Evolutionary conservation across 2,888 invertebrate species (phyloP).

Genomic region (Sarcophaga carnaria): DNA sequence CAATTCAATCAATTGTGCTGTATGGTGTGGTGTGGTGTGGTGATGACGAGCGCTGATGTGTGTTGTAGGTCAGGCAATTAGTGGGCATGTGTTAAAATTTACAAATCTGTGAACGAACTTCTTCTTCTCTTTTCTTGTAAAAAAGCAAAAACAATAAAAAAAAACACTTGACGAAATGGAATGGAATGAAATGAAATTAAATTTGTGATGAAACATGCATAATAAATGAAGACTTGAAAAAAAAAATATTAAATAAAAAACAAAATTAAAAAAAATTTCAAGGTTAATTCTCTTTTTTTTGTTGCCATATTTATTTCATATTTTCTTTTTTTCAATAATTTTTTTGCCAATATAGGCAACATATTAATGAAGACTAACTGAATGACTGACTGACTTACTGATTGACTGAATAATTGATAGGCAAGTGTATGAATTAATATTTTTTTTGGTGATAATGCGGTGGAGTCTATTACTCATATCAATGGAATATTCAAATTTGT

Average conservation of each 20-base stretch:
- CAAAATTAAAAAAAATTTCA: slow-evolving; percentile 7
- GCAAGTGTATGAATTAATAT: too few relatives aligned
- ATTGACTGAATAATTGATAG: too few relatives aligned
- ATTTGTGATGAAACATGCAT: slow-evolving; percentile 40
- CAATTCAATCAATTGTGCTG: slow-evolving; percentile 1
- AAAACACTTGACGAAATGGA: slow-evolving; percentile 38
- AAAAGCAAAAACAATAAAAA: too few relatives aligned
- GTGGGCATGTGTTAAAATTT: slow-evolving; percentile 75
- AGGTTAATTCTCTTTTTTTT: slow-evolving; percentile 49
- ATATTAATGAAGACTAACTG: neutral
- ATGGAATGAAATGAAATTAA: neutral
- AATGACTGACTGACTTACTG: too few relatives aligned
- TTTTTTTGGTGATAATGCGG: too few relatives aligned
- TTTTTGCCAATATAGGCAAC: slow-evolving; percentile 39
- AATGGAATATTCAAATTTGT: too few relatives aligned
- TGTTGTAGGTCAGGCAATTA: slow-evolving; percentile 73
- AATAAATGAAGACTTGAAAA: slow-evolving; percentile 47
- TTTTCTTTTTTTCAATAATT: slow-evolving; percentile 16
- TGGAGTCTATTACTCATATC: too few relatives aligned
- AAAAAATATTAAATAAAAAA: slow-evolving; percentile 32
- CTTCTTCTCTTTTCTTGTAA: slow-evolving; percentile 43
- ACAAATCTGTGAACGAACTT: slow-evolving; percentile 53
- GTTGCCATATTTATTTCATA: neutral
- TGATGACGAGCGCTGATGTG: neutral
- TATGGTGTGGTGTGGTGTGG: neutral